phyloP scores from a whole-genome alignment of 2,113 vertebrate genomes.

The Gymnocephalus cernua region DNA sequence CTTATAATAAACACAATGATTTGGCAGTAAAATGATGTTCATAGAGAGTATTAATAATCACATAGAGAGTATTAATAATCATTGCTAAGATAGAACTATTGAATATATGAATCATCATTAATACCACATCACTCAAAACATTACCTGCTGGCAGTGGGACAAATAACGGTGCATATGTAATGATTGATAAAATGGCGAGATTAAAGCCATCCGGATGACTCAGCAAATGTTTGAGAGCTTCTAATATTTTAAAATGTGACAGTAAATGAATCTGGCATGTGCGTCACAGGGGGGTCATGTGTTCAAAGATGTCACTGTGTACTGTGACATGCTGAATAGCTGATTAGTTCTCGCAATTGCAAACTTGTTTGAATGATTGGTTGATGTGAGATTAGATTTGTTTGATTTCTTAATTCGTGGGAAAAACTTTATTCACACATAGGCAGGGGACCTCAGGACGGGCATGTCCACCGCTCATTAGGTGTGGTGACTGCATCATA shows the following conservation, averaged over 20 bases:
- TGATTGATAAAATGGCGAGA: slow-evolving; percentile 33
- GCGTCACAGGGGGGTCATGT: slow-evolving; percentile 17
- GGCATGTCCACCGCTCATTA: slow-evolving; percentile 9
- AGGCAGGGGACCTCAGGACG: background rate
- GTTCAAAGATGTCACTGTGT: background rate
- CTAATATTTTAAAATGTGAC: slow-evolving; percentile 25
- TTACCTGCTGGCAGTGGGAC: slow-evolving; percentile 46
- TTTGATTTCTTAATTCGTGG: background rate
- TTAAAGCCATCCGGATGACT: background rate
- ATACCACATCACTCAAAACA: slow-evolving; percentile 38
- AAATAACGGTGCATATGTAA: slow-evolving; percentile 17
- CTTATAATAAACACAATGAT: background rate
- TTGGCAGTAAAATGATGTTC: slow-evolving; percentile 24
- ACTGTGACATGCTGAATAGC: slow-evolving; percentile 2
- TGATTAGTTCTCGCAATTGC: background rate
- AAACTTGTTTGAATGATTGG: background rate
- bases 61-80: slow-evolving; percentile 38
- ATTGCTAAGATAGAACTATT: slow-evolving; percentile 13
- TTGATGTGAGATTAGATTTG: slow-evolving; percentile 7
- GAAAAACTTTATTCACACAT: slow-evolving; percentile 4
- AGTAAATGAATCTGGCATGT: slow-evolving; percentile 33
- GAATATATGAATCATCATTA: slow-evolving; percentile 20
- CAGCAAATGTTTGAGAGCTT: slow-evolving; percentile 1
- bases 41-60: slow-evolving; percentile 37
- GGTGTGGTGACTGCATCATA: slow-evolving; percentile 35